Base-by-base conservation (phyloP, 1,140 invertebrate species). In the Geopemphigus sp. region DNA sequence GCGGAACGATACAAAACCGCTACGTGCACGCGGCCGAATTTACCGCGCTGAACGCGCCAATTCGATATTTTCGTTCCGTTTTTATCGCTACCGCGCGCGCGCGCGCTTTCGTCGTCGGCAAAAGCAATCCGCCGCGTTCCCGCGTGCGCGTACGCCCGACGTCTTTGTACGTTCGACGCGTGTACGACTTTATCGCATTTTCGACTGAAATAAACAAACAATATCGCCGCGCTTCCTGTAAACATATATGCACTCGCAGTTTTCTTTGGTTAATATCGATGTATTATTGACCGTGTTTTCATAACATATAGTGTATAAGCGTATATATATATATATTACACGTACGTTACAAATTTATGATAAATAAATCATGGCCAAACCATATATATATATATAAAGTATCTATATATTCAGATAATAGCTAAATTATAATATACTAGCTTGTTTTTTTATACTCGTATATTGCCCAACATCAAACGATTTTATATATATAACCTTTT, bases 251-350 rank as follows among this genome's bases (percentile, higher is more conserved):
- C 6, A 50, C 24, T 5, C 6, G 4, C 24, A 47, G 47, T 47
- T 68, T 45, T 66, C 64, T 66, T 66, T 45, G 39, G 64, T 66
- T 66, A 22, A 45, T 45, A 66, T 32, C 39, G 47, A 8, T 8
- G 14, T 50, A 50, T n/a, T 66, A 66, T 45, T 45, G 63, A 66
- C 63, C 19, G 32, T 39, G 32, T 66, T 66, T 66, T 66, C 63
- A 22, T 22, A 66, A 12, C 32, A 39, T 5, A n/a, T 64, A 19
- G n/a, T 64, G 32, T n/a, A 19, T 32, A 45, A n/a, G n/a, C n/a
- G n/a, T n/a, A n/a, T n/a, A 64, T 64, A 19, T n/a, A 32, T 11
- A 4, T 45, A 66, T 39, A 39, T 39, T 64, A 64, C 19, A 11
- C 19, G 32, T 14, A 39, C 10, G 32, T 19, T 29, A n/a, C 32